Base-by-base conservation (phyloP, 2,888 invertebrate species). In the Cephus sareptanus region DNA sequence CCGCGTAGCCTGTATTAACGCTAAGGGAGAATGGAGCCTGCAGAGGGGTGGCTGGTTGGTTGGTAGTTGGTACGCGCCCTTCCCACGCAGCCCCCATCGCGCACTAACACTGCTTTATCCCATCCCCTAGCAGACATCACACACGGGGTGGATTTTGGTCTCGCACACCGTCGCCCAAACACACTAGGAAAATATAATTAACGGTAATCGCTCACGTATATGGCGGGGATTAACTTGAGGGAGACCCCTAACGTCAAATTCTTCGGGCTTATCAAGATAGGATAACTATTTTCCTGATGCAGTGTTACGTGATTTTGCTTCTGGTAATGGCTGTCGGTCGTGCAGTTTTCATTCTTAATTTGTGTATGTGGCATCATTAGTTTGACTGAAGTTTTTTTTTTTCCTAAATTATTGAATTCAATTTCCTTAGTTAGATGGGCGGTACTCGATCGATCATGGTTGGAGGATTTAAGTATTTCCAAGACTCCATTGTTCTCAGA, bases 201-300 rank as follows among this genome's bases (percentile, higher is more conserved):
- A 91, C 91, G 90, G 88, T 91, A 91, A 91, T 91, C 90, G 90
- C 87, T 87, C 87, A 89, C 89, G 89, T 91, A 91, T 90, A 90
- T 89, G 89, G 89, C 87, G 86, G 86, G 90, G 91, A 90, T 91
- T 70, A 34, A 31, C n/a, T 71, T 1, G 12, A 56, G 13, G 56
- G 31, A 30, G 23, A 31, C 75, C 76, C 77, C 82, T 83, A 81
- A 82, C 86, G 86, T 86, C 87, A 85, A 87, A 87, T 89, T 89
- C 88, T 89, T 89, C 81, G 85, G 84, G 84, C 87, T 85, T 86
- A 85, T 81, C 85, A 77, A 77, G 81, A 85, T 84, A 81, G 84
- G 84, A 84, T 86, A 83, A 85, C 56, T 56, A 86, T 85, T 85
- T 85, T 86, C 86, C 9, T 56, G 23, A 82, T 85, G 73, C 74